Percentiles rank a stretch among this genome's conserved stretches.
phyloP scores from a whole-genome alignment of 2,113 vertebrate species.

The Petroica traversi region DNA sequence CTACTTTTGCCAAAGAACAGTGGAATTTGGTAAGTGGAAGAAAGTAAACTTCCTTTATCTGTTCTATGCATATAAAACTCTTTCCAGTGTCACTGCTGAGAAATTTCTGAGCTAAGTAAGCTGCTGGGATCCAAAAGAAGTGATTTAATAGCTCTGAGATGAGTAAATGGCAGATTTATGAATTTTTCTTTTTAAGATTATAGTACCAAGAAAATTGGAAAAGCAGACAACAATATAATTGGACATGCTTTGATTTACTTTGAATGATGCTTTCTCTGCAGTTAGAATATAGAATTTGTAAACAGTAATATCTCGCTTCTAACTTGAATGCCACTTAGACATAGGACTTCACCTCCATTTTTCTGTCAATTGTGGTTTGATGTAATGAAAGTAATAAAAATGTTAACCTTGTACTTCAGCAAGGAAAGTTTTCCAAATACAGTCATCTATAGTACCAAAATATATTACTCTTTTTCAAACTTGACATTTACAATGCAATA shows the following conservation, averaged over 20 bases:
- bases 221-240: background rate
- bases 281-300: background rate
- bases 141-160: background rate
- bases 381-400: background rate
- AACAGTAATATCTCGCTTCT: background rate
- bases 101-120: background rate
- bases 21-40: background rate
- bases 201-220: background rate
- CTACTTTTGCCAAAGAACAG: background rate
- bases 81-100: background rate
- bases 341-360: background rate
- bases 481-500: background rate
- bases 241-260: background rate
- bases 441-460: background rate
- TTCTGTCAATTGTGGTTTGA: background rate
- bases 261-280: background rate
- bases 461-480: background rate
- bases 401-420: background rate
- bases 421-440: background rate
- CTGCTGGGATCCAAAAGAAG: background rate
- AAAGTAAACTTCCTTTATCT: background rate
- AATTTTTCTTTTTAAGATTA: background rate
- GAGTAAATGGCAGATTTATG: background rate
- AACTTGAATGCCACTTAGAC: background rate
- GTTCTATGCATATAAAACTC: background rate